Evolutionary conservation across 92 coral and sea anemone genomes (phyloP), one percentile per base, ranked within the genome.

Genomic region (Porites cylindrica): DNA sequence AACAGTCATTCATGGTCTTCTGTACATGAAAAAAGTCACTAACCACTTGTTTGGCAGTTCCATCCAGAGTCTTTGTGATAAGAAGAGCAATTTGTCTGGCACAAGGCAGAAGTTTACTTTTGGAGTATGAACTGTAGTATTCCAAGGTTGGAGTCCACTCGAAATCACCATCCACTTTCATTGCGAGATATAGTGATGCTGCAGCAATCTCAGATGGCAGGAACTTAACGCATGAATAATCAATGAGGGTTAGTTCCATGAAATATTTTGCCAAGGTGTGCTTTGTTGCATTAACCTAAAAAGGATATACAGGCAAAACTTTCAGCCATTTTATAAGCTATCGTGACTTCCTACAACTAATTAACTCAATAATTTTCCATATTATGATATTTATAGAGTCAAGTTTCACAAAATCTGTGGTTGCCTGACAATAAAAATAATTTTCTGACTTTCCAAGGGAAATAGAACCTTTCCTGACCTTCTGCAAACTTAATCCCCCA

Each of bases 231-330:
- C 96, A 93, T 16, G 75, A 85, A 79, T 97, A 97, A 81, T 97
- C 99, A 8, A 94, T 90, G 0, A 97, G 95, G 24, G 94, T 83
- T 43, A 96, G 78, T 76, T 97, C 99, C 99, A 97, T 95, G 13
- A 97, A 90, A 78, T 95, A 97, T 61, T 97, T 97, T 51, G 99
- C 99, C 90, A 97, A 79, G 6, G 96, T 97, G 89, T 97, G 99
- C 24, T 84, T 91, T 38, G 79, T 66, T 10, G 91, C 66, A 83
- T 83, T 93, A 86, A 94, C 96, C 98, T 97, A 58, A n/a, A 78
- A 9, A 18, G 72, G 77, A 72, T 11, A 10, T 14, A 10, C 12
- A 56, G 14, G 16, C 47, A 38, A 38, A 38, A 38, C 47, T 38
- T 38, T 38, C 47, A 4, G 47, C 47, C 47, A 38, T 38, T 38